A percentile compares a stretch with the other conserved stretches of the same genome.
These are phyloP conservation scores for Lasioglossum calceatum DNA, from an alignment of 2,888 invertebrate species.

Conservation along the genomic window DNA sequence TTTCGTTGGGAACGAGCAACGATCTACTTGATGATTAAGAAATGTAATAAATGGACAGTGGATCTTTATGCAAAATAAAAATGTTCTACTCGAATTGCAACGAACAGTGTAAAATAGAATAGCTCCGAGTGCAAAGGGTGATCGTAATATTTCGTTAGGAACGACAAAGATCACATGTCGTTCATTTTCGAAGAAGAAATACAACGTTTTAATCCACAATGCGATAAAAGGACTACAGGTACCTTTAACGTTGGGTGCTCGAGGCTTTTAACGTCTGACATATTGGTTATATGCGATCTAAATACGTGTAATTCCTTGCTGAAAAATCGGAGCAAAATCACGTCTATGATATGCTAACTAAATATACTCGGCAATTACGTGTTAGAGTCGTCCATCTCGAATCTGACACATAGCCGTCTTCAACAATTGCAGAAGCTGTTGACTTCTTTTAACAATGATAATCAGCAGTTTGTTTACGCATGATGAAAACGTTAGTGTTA, in stretches of 20 bases:
- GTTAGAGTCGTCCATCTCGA: conserved; percentile 53
- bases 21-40: no score
- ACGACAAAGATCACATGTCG: not conserved
- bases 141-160: not conserved
- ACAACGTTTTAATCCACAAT: not conserved
- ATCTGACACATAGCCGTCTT: conserved; percentile 42
- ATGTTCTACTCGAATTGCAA: no score
- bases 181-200: not conserved
- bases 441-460: conserved; percentile 49
- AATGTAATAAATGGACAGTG: no score
- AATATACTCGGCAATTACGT: conserved; percentile 36
- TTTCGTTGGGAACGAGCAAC: not conserved
- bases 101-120: no score
- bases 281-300: conserved; percentile 80
- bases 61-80: no score
- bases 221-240: conserved; percentile 12
- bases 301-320: conserved; percentile 20
- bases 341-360: conserved; percentile 32
- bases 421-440: conserved; percentile 31
- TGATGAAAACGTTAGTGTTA: conserved; percentile 59
- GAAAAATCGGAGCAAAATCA: conserved; percentile 32
- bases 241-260: conserved; percentile 98
- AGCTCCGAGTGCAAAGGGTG: no score
- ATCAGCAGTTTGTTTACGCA: conserved; percentile 68
- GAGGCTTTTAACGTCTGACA: conserved; percentile 97